These are phyloP conservation scores for Entomobrya multifasciata DNA, from an alignment of 2,888 invertebrate species.

Conservation along the genomic window DNA sequence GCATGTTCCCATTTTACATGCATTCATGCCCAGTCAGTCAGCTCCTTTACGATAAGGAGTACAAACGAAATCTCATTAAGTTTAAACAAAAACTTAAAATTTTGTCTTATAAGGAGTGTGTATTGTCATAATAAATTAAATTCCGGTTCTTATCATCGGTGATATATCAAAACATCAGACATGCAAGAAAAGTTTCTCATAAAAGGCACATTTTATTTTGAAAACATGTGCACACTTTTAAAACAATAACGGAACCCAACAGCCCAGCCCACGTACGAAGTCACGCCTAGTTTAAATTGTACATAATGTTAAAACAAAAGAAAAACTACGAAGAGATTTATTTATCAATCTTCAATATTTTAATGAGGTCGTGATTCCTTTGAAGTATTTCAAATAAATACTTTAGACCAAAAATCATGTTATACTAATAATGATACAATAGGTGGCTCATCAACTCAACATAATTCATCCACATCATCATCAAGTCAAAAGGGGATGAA, in stretches of 20 bases:
- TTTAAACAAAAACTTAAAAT: conserved; percentile 15
- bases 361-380: conserved; percentile 52
- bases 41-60: neutral
- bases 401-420: neutral
- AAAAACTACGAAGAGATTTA: neutral
- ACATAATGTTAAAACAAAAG: no score
- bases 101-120: neutral
- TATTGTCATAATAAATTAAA: conserved; percentile 43
- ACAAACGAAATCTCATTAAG: conserved; percentile 44
- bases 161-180: neutral
- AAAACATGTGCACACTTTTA: no score
- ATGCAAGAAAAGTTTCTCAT: neutral
- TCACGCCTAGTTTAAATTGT: no score
- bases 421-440: conserved; percentile 3
- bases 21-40: neutral
- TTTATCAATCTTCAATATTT: conserved; percentile 18
- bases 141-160: conserved; percentile 31
- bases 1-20: neutral
- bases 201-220: no score
- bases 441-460: conserved; percentile 6
- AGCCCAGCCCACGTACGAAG: no score
- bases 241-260: no score
- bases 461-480: neutral
- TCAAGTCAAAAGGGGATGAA: neutral
- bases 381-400: conserved; percentile 14